Evolutionary conservation across 2,113 vertebrate genomes (phyloP).

Genomic region (Ahaetulla prasina): DNA sequence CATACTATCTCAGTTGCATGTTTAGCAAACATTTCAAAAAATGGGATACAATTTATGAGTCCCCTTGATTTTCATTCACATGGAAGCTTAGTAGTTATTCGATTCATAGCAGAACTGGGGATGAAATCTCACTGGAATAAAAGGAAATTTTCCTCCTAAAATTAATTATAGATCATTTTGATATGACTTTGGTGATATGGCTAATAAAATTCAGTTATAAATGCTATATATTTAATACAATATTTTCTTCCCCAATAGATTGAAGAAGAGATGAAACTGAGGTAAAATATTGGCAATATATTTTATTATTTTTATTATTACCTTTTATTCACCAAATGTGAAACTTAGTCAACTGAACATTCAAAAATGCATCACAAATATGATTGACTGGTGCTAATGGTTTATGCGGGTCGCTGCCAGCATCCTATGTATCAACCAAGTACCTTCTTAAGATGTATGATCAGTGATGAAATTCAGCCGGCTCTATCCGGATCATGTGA

Average conservation of each 20-base stretch:
- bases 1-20: neutral
- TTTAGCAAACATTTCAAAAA: neutral
- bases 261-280: neutral
- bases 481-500: too few relatives aligned
- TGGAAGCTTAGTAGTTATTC: neutral
- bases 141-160: neutral
- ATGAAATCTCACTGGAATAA: neutral
- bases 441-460: too few relatives aligned
- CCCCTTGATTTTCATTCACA: neutral
- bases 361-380: too few relatives aligned
- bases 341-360: too few relatives aligned
- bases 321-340: too few relatives aligned
- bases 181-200: neutral
- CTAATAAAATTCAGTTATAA: neutral
- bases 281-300: neutral
- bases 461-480: too few relatives aligned
- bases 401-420: too few relatives aligned
- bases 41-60: neutral
- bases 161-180: neutral
- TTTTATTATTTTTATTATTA: neutral
- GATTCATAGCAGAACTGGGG: neutral
- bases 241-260: neutral
- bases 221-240: neutral
- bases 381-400: too few relatives aligned
- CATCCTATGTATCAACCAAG: too few relatives aligned